phyloP scores from a whole-genome alignment of 2,888 invertebrate species.

The Xestobium rufovillosum region DNA sequence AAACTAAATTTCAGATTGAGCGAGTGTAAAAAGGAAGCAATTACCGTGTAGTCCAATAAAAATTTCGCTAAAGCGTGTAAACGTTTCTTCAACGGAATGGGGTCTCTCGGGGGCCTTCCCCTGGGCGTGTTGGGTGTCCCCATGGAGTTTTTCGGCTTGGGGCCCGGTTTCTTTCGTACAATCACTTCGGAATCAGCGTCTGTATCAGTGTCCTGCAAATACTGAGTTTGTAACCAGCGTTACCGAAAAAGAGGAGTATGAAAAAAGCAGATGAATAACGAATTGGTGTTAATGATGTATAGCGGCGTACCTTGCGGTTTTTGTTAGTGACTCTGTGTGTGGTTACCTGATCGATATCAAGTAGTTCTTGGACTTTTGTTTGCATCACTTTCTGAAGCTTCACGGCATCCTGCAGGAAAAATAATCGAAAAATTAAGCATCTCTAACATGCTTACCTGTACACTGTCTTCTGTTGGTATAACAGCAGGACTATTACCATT shows the following conservation, averaged over 20 bases:
- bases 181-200: conserved; percentile 41
- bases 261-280: conserved; percentile 6
- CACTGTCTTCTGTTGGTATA: conserved; percentile 10
- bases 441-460: no score
- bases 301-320: conserved; percentile 39
- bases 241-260: conserved; percentile 15
- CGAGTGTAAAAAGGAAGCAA: conserved; percentile 30
- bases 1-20: no score
- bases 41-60: conserved; percentile 59
- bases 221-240: conserved; percentile 6
- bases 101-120: conserved; percentile 40
- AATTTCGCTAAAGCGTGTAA: conserved; percentile 74
- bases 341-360: conserved; percentile 57
- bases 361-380: conserved; percentile 61
- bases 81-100: conserved; percentile 65
- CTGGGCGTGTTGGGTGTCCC: conserved; percentile 26
- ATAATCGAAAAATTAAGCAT: no score
- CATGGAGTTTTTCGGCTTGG: conserved; percentile 32
- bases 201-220: conserved; percentile 45
- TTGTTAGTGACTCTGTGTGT: conserved; percentile 45
- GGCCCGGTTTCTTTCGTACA: conserved; percentile 33
- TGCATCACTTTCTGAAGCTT: conserved; percentile 66
- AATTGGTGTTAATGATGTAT: conserved; percentile 24
- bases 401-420: conserved; percentile 55
- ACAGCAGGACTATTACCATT: conserved; percentile 5